Conservation (phyloP, 2,888 invertebrate genomes). For the Steromphala cineraria region DNA sequence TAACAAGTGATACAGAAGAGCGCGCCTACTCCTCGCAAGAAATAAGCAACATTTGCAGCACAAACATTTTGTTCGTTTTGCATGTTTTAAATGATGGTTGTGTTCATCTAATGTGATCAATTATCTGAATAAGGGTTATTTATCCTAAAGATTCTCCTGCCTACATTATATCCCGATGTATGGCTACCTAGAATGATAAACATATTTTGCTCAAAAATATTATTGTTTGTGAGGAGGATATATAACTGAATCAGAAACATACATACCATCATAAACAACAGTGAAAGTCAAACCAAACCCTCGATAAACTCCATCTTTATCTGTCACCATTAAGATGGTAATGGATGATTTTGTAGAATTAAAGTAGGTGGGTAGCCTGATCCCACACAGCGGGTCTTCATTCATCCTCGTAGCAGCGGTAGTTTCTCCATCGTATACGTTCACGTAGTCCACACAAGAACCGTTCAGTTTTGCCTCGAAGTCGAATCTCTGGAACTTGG, state of each 20-base stretch:
- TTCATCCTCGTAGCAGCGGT: conserved; percentile 25
- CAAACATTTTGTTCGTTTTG: no score
- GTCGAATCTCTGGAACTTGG: conserved; percentile 32
- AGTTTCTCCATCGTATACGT: conserved; percentile 31
- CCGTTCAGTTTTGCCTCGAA: conserved; percentile 28
- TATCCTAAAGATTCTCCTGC: no score
- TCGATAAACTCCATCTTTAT: conserved; percentile 25
- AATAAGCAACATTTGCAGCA: no score
- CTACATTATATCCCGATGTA: no score
- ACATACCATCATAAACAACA: conserved; percentile 25
- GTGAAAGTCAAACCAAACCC: conserved; percentile 37
- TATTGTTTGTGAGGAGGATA: no score
- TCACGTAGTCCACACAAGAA: conserved; percentile 36
- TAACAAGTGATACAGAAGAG: no score
- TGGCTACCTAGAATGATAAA: no score
- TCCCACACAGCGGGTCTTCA: conserved; percentile 29
- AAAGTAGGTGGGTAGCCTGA: conserved; percentile 19
- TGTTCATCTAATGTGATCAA: no score
- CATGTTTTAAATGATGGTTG: no score
- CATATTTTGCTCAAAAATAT: no score
- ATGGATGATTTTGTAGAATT: conserved; percentile 27
- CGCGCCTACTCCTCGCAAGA: no score
- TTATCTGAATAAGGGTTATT: no score
- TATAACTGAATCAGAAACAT: neutral
- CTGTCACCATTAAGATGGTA: conserved; percentile 32